Percentiles rank a stretch among this genome's conserved stretches.
These are phyloP conservation scores for Petroica traversi DNA, from an alignment of 2,113 vertebrate genomes.

Conservation along the genomic window DNA sequence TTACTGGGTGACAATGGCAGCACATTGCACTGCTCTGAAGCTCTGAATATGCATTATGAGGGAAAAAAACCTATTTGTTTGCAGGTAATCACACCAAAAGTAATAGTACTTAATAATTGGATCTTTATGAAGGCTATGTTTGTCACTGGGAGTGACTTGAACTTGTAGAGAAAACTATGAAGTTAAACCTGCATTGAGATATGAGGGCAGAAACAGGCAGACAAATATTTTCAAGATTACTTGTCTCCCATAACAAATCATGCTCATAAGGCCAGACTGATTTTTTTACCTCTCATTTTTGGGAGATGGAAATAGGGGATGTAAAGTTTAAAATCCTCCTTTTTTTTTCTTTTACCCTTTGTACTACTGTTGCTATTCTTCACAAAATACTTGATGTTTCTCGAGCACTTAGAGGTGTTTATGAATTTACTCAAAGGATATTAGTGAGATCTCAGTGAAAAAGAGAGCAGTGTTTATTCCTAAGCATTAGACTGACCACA, in stretches of 20 bases:
- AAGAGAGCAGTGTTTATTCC: background rate
- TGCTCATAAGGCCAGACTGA: background rate
- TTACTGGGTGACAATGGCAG: background rate
- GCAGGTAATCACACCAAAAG: background rate
- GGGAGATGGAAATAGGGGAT: background rate
- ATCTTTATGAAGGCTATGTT: background rate
- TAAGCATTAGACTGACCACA: background rate
- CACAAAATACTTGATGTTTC: background rate
- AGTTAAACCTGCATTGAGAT: background rate
- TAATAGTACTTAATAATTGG: background rate
- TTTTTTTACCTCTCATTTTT: background rate
- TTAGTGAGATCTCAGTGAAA: background rate
- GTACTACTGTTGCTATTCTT: background rate
- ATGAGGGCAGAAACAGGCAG: background rate
- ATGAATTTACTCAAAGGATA: background rate
- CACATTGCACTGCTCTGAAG: background rate
- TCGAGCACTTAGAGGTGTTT: background rate
- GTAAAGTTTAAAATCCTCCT: background rate
- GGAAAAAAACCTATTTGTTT: background rate
- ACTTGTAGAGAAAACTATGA: background rate
- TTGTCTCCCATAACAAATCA: accelerated
- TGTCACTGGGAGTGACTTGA: background rate
- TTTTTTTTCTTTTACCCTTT: background rate
- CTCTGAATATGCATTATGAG: background rate
- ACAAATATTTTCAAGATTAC: background rate